Percentiles rank a stretch among this genome's conserved stretches.
phyloP scores from a whole-genome alignment of 2,888 invertebrate genomes.

The Zeuzera pyrina region DNA sequence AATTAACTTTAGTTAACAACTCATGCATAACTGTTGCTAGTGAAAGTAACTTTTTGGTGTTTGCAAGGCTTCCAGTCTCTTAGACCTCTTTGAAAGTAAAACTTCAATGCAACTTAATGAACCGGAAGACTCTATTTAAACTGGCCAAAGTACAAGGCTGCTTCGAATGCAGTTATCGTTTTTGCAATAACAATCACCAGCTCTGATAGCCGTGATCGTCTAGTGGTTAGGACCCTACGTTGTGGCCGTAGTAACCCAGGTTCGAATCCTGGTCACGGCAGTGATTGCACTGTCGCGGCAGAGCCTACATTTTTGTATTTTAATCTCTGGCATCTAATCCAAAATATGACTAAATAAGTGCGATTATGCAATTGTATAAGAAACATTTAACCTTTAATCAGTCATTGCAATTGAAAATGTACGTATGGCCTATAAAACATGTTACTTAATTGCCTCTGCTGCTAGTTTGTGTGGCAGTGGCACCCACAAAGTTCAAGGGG shows the following conservation, averaged over 20 bases:
- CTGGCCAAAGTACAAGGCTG: conserved; percentile 4
- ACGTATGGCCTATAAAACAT: too few species aligned
- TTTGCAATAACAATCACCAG: conserved; percentile 5
- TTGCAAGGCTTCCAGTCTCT: not conserved
- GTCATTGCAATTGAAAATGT: too few species aligned
- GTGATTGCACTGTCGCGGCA: conserved; percentile 16
- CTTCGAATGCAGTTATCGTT: conserved; percentile 7
- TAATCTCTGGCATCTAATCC: too few species aligned
- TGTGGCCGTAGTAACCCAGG: conserved; percentile 76
- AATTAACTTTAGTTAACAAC: conserved; percentile 21
- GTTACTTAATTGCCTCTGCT: too few species aligned
- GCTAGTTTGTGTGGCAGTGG: too few species aligned
- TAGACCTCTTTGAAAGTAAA: conserved; percentile 8
- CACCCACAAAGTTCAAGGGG: too few species aligned
- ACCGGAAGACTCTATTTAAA: conserved; percentile 10
- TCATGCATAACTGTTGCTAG: conserved; percentile 16
- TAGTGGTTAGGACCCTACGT: conserved; percentile 76
- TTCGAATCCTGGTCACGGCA: conserved; percentile 76
- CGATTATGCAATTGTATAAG: too few species aligned
- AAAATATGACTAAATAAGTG: too few species aligned
- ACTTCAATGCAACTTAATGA: conserved; percentile 7
- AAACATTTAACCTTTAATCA: too few species aligned
- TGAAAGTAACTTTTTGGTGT: conserved; percentile 16
- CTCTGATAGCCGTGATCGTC: conserved; percentile 54
- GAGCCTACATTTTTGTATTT: too few species aligned